Conservation (phyloP, 2,888 invertebrate genomes). For the Caenorhabditis sp. region DNA sequence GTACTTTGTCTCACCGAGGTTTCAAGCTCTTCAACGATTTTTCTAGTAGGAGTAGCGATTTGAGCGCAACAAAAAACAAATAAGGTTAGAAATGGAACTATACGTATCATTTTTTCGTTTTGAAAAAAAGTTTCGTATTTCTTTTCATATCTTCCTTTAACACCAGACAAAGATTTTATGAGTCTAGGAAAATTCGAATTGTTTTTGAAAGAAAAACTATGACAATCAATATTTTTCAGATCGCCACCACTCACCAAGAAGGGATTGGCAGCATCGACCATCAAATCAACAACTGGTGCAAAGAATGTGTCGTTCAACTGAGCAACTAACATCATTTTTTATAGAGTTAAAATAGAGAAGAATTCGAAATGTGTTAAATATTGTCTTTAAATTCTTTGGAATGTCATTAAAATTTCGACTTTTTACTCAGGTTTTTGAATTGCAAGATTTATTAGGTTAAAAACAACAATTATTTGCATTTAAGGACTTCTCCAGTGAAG, state of each 20-base stretch:
- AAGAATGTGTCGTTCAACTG: conserved; percentile 39
- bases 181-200: background rate
- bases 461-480: background rate
- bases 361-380: background rate
- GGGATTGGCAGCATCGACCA: conserved; percentile 6
- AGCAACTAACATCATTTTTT: background rate
- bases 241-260: conserved; percentile 41
- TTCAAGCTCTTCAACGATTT: background rate
- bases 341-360: background rate
- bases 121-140: too few relatives aligned
- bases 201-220: background rate
- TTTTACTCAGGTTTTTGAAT: background rate
- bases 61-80: too few relatives aligned
- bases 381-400: background rate
- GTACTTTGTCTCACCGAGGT: background rate
- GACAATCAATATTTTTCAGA: conserved; percentile 9
- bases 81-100: too few relatives aligned
- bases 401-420: background rate
- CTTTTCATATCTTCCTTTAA: too few relatives aligned
- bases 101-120: too few relatives aligned
- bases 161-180: too few relatives aligned
- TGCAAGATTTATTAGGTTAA: background rate
- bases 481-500: background rate
- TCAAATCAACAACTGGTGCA: conserved; percentile 30
- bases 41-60: too few relatives aligned